Base-by-base conservation (phyloP, 2,797 vertebrate species). In the Chrysocyon brachyurus region DNA sequence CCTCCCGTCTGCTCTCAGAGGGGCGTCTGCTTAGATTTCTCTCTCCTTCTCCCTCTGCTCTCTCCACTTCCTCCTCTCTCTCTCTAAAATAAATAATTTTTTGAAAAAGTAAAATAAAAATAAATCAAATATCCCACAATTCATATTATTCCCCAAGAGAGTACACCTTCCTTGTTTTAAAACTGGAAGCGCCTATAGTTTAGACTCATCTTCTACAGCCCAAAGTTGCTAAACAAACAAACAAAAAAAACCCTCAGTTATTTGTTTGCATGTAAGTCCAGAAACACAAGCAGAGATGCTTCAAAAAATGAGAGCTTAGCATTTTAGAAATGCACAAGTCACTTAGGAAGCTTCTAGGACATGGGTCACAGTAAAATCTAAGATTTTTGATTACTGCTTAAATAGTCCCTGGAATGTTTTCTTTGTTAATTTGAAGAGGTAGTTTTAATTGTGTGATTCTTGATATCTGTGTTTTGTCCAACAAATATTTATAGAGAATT, bases 331-430 rank as follows among this genome's bases (percentile, higher is more conserved):
- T 66, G 31, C 22, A 64, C 63, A 93, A 84, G 33, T 83, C 22
- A 46, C 26, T 87, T 89, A 85, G 78, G 54, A 90, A 81, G 40
- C 57, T 73, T 88, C 66, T 73, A 40, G 26, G 21, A 88, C 40
- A 57, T 66, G 52, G 22, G 49, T 81, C 36, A 49, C 14, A 90
- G 59, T 52, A 24, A n/a, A 78, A 36, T 26, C 54, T 57, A 66
- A 92, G 26, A 85, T 77, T 87, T 90, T 90, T 85, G 87, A 85
- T 81, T 85, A 78, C 17, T 31, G 68, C 16, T 82, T 86, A 56
- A 31, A 31, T 78, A 72, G 5, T 77, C 66, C 9, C 33, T 63
- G 49, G 21, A 17, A 57, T 96, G 31, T 68, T 94, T 91, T 54
- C 64, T 70, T 84, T 49, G 64, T 84, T 92, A 84, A 82, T 36